Evolutionary conservation across 2,888 invertebrate genomes (phyloP).

Genomic region (Diplolepis rosae): DNA sequence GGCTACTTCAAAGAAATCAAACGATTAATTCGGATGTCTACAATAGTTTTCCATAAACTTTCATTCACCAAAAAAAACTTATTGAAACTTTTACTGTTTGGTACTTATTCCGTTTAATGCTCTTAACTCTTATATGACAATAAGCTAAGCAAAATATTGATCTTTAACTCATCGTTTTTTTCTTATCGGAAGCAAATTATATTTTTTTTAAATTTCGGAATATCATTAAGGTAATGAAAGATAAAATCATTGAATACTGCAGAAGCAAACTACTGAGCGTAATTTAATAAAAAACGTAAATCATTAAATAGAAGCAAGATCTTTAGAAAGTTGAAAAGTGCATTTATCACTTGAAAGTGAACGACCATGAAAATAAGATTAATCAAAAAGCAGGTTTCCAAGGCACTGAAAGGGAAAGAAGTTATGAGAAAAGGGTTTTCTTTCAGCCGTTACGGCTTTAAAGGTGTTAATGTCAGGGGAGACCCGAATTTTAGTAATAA

Average conservation of each 20-base stretch:
- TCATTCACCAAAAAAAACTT: too few species aligned
- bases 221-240: not conserved
- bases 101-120: too few species aligned
- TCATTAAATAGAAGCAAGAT: not conserved
- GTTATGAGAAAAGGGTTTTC: slow-evolving; percentile 58
- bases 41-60: too few species aligned
- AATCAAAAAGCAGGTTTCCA: slow-evolving; percentile 10
- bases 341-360: slow-evolving; percentile 59
- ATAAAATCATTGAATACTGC: not conserved
- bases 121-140: too few species aligned
- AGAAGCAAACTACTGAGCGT: slow-evolving; percentile 3
- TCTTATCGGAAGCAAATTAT: too few species aligned
- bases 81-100: too few species aligned
- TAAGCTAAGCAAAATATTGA: too few species aligned
- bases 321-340: slow-evolving; percentile 57
- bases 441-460: slow-evolving; percentile 60
- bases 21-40: too few species aligned
- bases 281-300: slow-evolving; percentile 18
- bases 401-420: slow-evolving; percentile 31
- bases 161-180: too few species aligned
- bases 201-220: too few species aligned
- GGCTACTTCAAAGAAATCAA: too few species aligned
- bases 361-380: slow-evolving; percentile 2
- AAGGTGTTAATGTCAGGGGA: slow-evolving; percentile 59
- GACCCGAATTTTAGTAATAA: slow-evolving; percentile 64